These are phyloP conservation scores for Varroa destructor DNA, from an alignment of 1,140 invertebrate genomes.

Conservation along the genomic window DNA sequence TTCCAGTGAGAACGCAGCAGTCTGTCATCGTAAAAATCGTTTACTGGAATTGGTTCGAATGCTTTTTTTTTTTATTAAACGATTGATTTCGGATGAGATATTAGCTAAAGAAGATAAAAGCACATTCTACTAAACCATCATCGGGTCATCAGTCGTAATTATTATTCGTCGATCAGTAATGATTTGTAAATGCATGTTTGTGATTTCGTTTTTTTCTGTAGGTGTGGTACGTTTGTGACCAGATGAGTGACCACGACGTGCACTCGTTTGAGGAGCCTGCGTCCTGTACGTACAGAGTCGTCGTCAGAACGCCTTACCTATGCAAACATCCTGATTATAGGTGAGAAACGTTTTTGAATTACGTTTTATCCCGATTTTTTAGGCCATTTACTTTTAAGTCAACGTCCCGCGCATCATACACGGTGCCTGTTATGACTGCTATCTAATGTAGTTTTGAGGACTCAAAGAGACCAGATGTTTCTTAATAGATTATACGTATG, in stretches of 20 bases:
- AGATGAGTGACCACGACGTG: constrained; percentile 56
- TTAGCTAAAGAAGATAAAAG: not conserved
- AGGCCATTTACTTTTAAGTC: not conserved
- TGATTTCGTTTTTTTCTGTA: constrained; percentile 60
- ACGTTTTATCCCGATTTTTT: constrained; percentile 16
- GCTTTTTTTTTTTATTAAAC: not conserved
- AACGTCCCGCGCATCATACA: too few species aligned
- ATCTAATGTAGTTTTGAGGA: too few species aligned
- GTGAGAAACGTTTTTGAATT: constrained; percentile 37
- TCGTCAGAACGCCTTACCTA: constrained; percentile 66
- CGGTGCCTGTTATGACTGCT: too few species aligned
- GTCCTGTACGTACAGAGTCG: constrained; percentile 83
- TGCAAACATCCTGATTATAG: constrained; percentile 79
- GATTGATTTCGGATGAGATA: not conserved
- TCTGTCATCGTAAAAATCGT: too few species aligned
- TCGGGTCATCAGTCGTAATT: too few species aligned
- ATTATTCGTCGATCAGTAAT: not conserved
- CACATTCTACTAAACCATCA: too few species aligned
- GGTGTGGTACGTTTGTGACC: constrained; percentile 39
- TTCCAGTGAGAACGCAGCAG: too few species aligned
- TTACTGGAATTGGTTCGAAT: not conserved
- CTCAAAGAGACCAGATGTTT: too few species aligned
- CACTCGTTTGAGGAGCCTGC: constrained; percentile 82
- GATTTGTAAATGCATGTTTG: constrained; percentile 45
- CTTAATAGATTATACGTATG: too few species aligned